phyloP scores from a whole-genome alignment of 2,113 vertebrate species.

The Lamprotornis superbus region DNA sequence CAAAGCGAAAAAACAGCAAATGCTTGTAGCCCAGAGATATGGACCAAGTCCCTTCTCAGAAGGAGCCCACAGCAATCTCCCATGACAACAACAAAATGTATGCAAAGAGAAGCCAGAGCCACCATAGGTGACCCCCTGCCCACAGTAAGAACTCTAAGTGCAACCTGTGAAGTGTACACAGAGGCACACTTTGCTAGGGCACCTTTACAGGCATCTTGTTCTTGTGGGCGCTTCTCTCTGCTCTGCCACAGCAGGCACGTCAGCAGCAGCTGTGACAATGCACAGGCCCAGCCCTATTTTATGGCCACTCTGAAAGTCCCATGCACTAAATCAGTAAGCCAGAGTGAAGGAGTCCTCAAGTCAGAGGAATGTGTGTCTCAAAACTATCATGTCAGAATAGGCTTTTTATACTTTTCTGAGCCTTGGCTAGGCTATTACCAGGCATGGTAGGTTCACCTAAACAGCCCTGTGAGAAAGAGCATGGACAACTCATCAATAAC shows the following conservation, averaged over 20 bases:
- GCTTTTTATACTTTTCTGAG: not conserved
- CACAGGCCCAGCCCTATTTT: not conserved
- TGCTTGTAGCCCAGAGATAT: not conserved
- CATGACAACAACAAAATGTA: not conserved
- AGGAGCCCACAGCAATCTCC: not conserved
- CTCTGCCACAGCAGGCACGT: not conserved
- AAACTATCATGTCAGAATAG: not conserved
- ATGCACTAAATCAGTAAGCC: not conserved
- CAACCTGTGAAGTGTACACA: not conserved
- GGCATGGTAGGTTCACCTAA: not conserved
- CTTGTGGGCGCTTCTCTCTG: not conserved
- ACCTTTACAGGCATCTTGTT: not conserved
- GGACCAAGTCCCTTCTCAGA: not conserved
- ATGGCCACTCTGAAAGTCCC: not conserved
- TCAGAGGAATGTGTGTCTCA: not conserved
- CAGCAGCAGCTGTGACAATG: not conserved
- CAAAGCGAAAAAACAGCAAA: not conserved
- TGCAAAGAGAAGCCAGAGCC: not conserved
- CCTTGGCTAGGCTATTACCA: not conserved
- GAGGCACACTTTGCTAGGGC: not conserved
- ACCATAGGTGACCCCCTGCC: not conserved
- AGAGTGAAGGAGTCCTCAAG: not conserved
- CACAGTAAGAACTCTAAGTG: not conserved
- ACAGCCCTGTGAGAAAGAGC: not conserved
- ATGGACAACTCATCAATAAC: not conserved